Evolutionary conservation across 2,888 invertebrate species (phyloP).

Genomic region (Danaus chrysippus): DNA sequence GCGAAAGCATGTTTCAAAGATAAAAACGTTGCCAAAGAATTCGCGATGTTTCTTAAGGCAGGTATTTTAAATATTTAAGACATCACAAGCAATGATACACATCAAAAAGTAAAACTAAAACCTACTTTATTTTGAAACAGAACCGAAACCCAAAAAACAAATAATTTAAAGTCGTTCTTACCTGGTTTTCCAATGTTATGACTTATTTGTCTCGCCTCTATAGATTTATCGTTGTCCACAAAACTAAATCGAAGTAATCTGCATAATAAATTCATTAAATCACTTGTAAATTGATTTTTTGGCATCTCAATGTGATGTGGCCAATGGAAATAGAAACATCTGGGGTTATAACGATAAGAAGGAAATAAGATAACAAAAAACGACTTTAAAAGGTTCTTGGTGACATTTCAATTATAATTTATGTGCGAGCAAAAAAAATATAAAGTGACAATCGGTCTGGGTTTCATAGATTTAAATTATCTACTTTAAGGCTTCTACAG

Average conservation of each 20-base stretch:
- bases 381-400: slow-evolving; percentile 41
- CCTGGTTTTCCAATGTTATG: slow-evolving; percentile 68
- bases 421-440: slow-evolving; percentile 30
- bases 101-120: slow-evolving; percentile 20
- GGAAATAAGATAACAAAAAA: slow-evolving; percentile 52
- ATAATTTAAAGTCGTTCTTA: slow-evolving; percentile 57
- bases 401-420: slow-evolving; percentile 52
- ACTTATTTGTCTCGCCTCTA: slow-evolving; percentile 70
- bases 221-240: slow-evolving; percentile 66
- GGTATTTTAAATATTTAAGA: not conserved
- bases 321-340: slow-evolving; percentile 50
- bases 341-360: slow-evolving; percentile 46
- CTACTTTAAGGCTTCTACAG: slow-evolving; percentile 19
- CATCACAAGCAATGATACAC: slow-evolving; percentile 6
- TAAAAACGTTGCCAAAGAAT: too few species aligned
- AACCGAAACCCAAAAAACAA: slow-evolving; percentile 46
- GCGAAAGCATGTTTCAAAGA: too few species aligned
- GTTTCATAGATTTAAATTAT: slow-evolving; percentile 27
- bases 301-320: slow-evolving; percentile 41
- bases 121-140: slow-evolving; percentile 37
- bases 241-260: slow-evolving; percentile 62
- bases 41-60: too few species aligned
- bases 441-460: slow-evolving; percentile 24
- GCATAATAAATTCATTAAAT: slow-evolving; percentile 69
- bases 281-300: slow-evolving; percentile 67